Base-by-base conservation (phyloP, 2,113 vertebrate genomes). In the Malurus melanocephalus region DNA sequence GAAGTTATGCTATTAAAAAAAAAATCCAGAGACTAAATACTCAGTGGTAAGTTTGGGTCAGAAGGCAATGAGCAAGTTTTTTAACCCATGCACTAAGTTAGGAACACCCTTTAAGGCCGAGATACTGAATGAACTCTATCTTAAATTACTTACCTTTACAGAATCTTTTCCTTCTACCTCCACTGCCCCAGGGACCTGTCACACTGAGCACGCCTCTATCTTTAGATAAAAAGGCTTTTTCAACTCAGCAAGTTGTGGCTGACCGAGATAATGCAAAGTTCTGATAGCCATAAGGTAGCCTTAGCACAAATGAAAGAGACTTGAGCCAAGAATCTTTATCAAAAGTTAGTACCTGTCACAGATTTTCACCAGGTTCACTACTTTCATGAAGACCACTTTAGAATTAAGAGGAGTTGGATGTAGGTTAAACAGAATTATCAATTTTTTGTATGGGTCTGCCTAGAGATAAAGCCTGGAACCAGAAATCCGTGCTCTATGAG, bases 201-300 rank as follows among this genome's bases (percentile, higher is more conserved):
- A 76, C 42, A 26, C 53, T 65, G 65, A 89, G 51, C 46, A 68
- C 49, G 48, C 38, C 69, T 89, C 85, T 95, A 43, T 89, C 85
- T 95, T 93, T 78, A 91, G 89, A 91, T 83, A 61, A 80, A 93
- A 93, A 71, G 28, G 9, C 26, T 84, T 92, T 89, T 88, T 94
- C 59, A 91, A 73, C 83, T 90, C 94, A 87, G 88, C 59, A 73
- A 81, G 77, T 55, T 93, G 83, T 84, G 85, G 69, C 61, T 33
- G 55, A 62, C 67, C 80, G 59, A 91, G 83, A 78, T 91, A 91
- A 76, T 84, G 77, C 26, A 69, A 65, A 46, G 51, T 68, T 94
- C 86, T 89, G 80, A 84, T 76, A 80, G 77, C 28, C 7, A 8
- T 78, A 67, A 87, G 91, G 83, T 73, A 84, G 55, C 61, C 64